Evolutionary conservation across 2,888 invertebrate genomes (phyloP), one percentile per base, ranked within the genome.

Genomic region (Drosophila pseudotakahashii): DNA sequence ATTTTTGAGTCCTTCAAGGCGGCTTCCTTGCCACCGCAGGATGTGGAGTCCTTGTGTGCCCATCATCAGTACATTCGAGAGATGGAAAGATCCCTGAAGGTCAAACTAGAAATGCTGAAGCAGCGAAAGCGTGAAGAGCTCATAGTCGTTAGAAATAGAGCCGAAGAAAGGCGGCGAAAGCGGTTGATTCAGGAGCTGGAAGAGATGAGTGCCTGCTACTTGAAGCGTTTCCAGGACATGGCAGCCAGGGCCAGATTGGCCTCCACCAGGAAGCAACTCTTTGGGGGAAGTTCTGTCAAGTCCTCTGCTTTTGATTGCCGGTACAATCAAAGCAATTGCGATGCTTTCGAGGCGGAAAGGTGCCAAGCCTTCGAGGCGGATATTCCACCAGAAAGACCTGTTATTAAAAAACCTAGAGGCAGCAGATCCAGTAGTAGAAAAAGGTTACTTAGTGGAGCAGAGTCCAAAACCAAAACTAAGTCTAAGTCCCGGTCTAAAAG

Each of bases 11-110:
- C 71, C 0, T 48, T 78, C 10, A 13, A 48, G 3, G 45, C 64
- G 1, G 63, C 39, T 0, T 52, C 72, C 0, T 9, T 64, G 7
- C 13, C 45, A 1, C 3, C n/a, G 0, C 32, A 13, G 1, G 61
- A 77, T 4, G 55, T 64, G 23, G 34, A 63, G 4, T 41, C 59
- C 7, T 19, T 80, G 44, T 89, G 83, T 54, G 19, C 9, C 11
- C 67, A 79, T 32, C 89, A 90, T 30, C 76, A 57, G 39, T 30
- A 48, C 7, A 53, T 82, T 0, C 47, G 70, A 6, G 36, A 62
- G 9, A 48, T 82, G 60, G 77, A 89, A 47, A 36, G 73, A 1
- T 79, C 77, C 0, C 53, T 85, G 13, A 53, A 55, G 0, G 1
- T 1, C 0, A 54, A 73, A 7, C 42, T 81, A 39, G 53, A 63